Evolutionary conservation across 2,113 vertebrate genomes (phyloP), one percentile per base, ranked within the genome.

Genomic region (Trematomus loennbergii): DNA sequence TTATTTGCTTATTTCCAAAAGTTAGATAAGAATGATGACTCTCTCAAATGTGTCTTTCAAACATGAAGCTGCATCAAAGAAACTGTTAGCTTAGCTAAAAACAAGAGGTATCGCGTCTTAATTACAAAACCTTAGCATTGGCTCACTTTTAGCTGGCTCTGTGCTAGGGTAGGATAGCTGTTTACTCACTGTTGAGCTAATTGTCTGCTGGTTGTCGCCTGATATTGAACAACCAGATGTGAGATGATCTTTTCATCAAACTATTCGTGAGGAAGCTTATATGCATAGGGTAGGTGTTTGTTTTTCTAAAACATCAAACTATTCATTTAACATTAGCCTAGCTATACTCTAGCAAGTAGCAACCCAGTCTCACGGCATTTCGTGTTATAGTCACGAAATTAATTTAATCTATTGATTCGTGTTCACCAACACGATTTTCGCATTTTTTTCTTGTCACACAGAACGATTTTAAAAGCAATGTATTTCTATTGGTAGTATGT

Each of bases 11-110:
- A 9, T 76, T 67, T 29, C 52, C 45, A 22, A 25, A 46, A 22
- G 74, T 50, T 58, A 22, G 12, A 60, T 50, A 11, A 72, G 45
- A 73, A 72, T 9, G 60, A 59, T n/a, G 4, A 50, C 15, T 49
- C 33, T 18, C 45, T 54, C 3, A 40, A 40, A 71, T 57, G 15
- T 58, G 25, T 62, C 16, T 29, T 49, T 79, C 40, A 36, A 72
- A 62, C 54, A 10, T 40, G 12, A 53, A 40, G n/a, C 40, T 45
- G 20, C 16, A 48, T 22, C 17, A 13, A 22, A 9, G 22, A 17
- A 50, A 33, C 5, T n/a, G 40, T 25, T 74, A 67, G 59, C 20
- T 53, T 65, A 74, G 40, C 33, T 40, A 48, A 8, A 58, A 18
- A 8, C 43, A 5, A 12, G n/a, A 29, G 22, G 4, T 6, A 55